Evolutionary conservation across 2,797 vertebrate species (phyloP).

Genomic region (Peromyscus eremicus): DNA sequence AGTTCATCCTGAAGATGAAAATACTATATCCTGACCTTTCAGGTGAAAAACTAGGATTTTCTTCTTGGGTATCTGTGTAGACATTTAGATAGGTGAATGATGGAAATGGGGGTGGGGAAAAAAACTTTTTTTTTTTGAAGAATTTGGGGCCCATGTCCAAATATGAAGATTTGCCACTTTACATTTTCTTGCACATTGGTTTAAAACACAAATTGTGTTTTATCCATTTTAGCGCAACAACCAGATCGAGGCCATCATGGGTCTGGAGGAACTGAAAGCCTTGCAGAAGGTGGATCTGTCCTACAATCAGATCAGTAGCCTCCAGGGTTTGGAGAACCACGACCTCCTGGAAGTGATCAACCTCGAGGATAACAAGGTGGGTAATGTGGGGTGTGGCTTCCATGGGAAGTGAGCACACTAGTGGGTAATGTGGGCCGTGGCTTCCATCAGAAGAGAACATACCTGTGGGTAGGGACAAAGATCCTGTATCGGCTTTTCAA

Average conservation of each 20-base stretch:
- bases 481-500: background rate
- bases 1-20: conserved; percentile 58
- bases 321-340: conserved; percentile 92
- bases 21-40: background rate
- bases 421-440: too few relatives aligned
- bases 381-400: background rate
- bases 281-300: conserved; percentile 94
- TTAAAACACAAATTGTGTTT: conserved; percentile 38
- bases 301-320: conserved; percentile 91
- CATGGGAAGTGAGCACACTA: too few relatives aligned
- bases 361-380: conserved; percentile 95
- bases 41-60: background rate
- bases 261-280: conserved; percentile 89
- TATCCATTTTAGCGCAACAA: conserved; percentile 91
- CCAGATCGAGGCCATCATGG: conserved; percentile 90
- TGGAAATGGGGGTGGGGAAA: background rate
- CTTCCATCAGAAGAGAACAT: background rate
- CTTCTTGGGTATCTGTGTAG: background rate
- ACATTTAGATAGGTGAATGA: background rate
- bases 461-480: background rate
- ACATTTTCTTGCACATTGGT: background rate
- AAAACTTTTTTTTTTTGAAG: background rate
- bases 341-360: conserved; percentile 90
- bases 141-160: background rate
- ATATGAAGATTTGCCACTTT: background rate